Conservation (phyloP, 37 sponge, comb jelly and placozoan genomes). For the Geodia barretti region DNA sequence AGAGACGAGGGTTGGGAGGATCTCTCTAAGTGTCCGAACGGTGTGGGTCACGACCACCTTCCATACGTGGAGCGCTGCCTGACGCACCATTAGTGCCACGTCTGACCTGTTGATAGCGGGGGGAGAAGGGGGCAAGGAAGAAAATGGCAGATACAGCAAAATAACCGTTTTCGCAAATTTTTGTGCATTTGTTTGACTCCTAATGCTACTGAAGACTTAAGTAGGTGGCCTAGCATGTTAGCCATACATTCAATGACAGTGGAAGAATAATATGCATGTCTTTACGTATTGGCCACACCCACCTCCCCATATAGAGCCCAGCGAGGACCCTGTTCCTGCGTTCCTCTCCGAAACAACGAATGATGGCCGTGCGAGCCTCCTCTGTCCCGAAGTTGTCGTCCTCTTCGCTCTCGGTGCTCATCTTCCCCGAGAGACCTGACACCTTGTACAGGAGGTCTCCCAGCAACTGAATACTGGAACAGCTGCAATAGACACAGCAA, state of each 20-base stretch:
- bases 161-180: too few relatives aligned
- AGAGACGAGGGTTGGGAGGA: constrained; percentile 85
- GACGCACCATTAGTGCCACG: constrained; percentile 92
- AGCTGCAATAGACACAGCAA: constrained; percentile 20
- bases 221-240: too few relatives aligned
- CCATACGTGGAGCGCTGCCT: constrained; percentile 97
- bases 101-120: too few relatives aligned
- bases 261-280: background rate
- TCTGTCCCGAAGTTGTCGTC: constrained; percentile 99
- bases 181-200: too few relatives aligned
- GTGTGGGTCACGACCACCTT: constrained; percentile 98
- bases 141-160: too few relatives aligned
- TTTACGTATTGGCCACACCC: background rate
- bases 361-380: constrained; percentile 68
- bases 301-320: constrained; percentile 97
- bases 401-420: constrained; percentile 94
- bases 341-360: constrained; percentile 75
- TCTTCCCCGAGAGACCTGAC: constrained; percentile 95
- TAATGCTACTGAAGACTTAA: too few relatives aligned
- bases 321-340: constrained; percentile 89
- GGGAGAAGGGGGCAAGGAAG: too few relatives aligned
- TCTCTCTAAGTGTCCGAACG: constrained; percentile 91
- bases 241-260: too few relatives aligned
- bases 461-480: constrained; percentile 86
- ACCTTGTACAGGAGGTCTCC: constrained; percentile 96